Conservation (phyloP, 2,113 vertebrate species). For the Hylia prasina region DNA sequence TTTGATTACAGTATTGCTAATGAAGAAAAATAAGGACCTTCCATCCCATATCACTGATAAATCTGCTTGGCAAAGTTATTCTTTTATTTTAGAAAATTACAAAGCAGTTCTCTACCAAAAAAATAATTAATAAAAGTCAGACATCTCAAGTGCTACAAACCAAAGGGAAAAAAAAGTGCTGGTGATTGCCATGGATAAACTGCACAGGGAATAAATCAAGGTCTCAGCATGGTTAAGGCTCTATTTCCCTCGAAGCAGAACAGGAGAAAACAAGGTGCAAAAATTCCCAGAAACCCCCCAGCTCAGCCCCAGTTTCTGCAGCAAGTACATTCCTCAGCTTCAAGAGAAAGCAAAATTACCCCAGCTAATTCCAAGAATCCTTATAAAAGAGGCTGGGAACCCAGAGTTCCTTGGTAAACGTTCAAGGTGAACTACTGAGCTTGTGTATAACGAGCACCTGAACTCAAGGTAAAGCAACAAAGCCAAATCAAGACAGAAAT, state of each 20-base stretch:
- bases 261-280: neutral
- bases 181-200: neutral
- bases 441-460: neutral
- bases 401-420: neutral
- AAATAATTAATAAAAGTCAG: neutral
- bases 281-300: neutral
- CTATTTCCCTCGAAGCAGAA: neutral
- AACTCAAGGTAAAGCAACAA: neutral
- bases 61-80: neutral
- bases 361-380: neutral
- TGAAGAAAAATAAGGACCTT: neutral
- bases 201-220: neutral
- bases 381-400: neutral
- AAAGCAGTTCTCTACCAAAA: neutral
- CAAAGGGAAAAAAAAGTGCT: neutral
- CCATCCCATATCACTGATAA: neutral
- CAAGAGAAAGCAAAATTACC: neutral
- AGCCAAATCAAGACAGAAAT: neutral
- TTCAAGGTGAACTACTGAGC: neutral
- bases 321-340: neutral
- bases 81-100: neutral
- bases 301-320: neutral
- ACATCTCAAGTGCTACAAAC: neutral
- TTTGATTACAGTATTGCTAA: slow-evolving; percentile 41
- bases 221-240: neutral